Conservation (phyloP, 1,140 invertebrate genomes). For the Adelges cooleyi region DNA sequence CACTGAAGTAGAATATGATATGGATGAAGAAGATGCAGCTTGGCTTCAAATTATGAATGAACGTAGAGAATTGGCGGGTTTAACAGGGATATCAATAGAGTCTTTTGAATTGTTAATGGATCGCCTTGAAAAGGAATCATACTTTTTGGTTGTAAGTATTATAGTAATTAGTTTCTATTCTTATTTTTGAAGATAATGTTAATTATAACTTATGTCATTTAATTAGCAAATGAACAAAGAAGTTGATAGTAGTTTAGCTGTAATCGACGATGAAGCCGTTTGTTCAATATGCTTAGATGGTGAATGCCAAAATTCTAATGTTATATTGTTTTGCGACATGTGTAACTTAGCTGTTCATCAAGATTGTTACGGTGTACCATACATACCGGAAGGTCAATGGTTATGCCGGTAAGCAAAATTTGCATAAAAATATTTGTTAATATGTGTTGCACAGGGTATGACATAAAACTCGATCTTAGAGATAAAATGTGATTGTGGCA, state of each 20-base stretch:
- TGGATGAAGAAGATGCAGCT: slow-evolving; percentile 92
- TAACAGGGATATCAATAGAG: slow-evolving; percentile 63
- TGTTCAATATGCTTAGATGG: slow-evolving; percentile 93
- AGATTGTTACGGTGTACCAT: slow-evolving; percentile 98
- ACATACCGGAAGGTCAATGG: slow-evolving; percentile 99
- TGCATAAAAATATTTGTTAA: neutral
- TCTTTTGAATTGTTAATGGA: slow-evolving; percentile 93
- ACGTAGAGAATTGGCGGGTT: slow-evolving; percentile 51
- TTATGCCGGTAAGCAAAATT: slow-evolving; percentile 60
- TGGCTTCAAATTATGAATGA: slow-evolving; percentile 86
- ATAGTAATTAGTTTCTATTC: neutral
- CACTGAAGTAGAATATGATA: slow-evolving; percentile 88
- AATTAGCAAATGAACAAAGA: slow-evolving; percentile 30
- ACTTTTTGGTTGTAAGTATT: slow-evolving; percentile 47
- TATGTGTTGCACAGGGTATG: too few relatives aligned
- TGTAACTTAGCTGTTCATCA: slow-evolving; percentile 98
- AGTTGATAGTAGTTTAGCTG: slow-evolving; percentile 38
- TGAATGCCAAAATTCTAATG: slow-evolving; percentile 94
- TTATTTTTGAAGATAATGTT: slow-evolving; percentile 14
- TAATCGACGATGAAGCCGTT: slow-evolving; percentile 93
- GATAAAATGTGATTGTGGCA: too few relatives aligned
- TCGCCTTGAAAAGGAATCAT: slow-evolving; percentile 91
- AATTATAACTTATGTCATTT: neutral
- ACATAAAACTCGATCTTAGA: too few relatives aligned
- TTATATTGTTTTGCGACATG: slow-evolving; percentile 97